These are phyloP conservation scores for Apogon hyalosoma DNA, from an alignment of 2,797 vertebrate genomes.

Conservation along the genomic window DNA sequence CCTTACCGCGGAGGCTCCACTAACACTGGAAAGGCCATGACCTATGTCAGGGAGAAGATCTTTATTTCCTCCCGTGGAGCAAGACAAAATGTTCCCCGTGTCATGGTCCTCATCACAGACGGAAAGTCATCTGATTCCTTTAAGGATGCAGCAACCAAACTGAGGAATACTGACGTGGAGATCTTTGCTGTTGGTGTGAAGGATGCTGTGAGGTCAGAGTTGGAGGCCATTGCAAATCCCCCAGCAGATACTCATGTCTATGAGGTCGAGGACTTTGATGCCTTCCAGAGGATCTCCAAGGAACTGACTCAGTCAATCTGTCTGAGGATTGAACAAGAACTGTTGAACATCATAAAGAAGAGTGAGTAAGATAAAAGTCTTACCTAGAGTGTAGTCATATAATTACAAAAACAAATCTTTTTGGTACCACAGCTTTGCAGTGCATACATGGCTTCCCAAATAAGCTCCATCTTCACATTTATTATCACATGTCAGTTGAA, in stretches of 20 bases:
- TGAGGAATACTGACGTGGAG: constrained; percentile 94
- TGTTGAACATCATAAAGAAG: constrained; percentile 93
- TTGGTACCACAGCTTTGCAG: constrained; percentile 13
- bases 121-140: constrained; percentile 99
- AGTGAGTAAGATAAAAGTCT: constrained; percentile 83
- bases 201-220: constrained; percentile 94
- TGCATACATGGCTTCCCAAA: constrained; percentile 18
- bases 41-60: constrained; percentile 95
- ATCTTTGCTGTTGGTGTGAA: constrained; percentile 99
- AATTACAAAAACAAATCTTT: background rate
- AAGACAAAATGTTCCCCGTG: constrained; percentile 91
- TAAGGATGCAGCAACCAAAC: constrained; percentile 91
- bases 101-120: constrained; percentile 99
- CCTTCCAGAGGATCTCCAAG: constrained; percentile 98
- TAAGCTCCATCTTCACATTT: constrained; percentile 37
- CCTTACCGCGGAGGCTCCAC: constrained; percentile 98
- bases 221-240: constrained; percentile 95
- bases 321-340: constrained; percentile 96
- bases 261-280: constrained; percentile 98
- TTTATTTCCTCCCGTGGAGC: constrained; percentile 90
- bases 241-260: constrained; percentile 94
- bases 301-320: constrained; percentile 98
- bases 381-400: constrained; percentile 10
- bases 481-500: constrained; percentile 30
- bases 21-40: constrained; percentile 98